A percentile compares a stretch with the other conserved stretches of the same genome.
Evolutionary conservation across 2,113 vertebrate species (phyloP).

Genomic region (Rattus norvegicus): DNA sequence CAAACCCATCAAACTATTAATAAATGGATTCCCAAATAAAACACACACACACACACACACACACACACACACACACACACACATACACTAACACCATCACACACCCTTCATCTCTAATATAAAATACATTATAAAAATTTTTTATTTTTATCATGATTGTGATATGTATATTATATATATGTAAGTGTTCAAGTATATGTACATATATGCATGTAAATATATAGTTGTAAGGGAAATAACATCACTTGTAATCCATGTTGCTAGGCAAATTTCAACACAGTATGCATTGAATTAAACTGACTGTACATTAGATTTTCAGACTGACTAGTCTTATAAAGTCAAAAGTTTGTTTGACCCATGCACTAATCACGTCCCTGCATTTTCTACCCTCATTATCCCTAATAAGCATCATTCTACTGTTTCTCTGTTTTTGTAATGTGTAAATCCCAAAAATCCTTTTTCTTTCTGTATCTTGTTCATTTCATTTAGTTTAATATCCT

Average conservation of each 20-base stretch:
- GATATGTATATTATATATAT: neutral
- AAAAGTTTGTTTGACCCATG: neutral
- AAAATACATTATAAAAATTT: neutral
- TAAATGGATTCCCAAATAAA: neutral
- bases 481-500: neutral
- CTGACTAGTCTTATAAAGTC: neutral
- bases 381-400: neutral
- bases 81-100: neutral
- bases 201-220: neutral
- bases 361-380: too few relatives aligned
- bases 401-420: neutral
- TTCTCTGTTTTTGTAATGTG: neutral
- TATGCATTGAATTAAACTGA: neutral
- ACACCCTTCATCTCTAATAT: neutral
- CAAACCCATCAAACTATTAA: rapidly evolving
- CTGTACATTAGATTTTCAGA: neutral
- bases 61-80: neutral
- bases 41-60: neutral
- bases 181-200: neutral
- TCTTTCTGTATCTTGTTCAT: neutral
- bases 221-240: neutral
- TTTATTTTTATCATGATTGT: neutral
- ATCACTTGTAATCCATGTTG: neutral
- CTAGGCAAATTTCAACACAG: neutral
- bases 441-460: neutral